phyloP scores from a whole-genome alignment of 1,140 invertebrate genomes.

The Drosophila kepulauana region DNA sequence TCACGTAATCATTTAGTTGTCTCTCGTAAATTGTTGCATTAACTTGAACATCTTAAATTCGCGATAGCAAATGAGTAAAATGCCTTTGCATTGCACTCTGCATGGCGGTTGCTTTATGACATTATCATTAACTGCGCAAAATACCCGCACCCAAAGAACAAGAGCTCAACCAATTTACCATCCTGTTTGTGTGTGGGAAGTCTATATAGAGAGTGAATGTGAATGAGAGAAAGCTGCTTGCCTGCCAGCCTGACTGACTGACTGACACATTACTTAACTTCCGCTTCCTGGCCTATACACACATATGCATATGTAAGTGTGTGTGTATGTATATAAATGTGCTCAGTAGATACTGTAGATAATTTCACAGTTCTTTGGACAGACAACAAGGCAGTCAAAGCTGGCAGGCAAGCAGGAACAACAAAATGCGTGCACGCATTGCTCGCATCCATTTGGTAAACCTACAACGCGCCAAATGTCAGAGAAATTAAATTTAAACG shows the following conservation, averaged over 20 bases:
- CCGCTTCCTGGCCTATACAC: conserved; percentile 71
- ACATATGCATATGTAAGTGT: conserved; percentile 10
- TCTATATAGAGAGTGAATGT: conserved; percentile 14
- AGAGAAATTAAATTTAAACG: conserved; percentile 83
- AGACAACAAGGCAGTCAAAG: conserved; percentile 31
- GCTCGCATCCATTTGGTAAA: conserved; percentile 76
- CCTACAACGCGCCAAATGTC: conserved; percentile 78
- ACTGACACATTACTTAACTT: conserved; percentile 83
- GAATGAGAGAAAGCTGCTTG: not conserved
- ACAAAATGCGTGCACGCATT: conserved; percentile 69
- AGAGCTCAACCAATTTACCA: conserved; percentile 30
- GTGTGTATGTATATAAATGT: not conserved
- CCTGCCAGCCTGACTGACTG: conserved; percentile 54
- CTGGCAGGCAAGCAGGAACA: not conserved
- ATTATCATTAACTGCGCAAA: conserved; percentile 48
- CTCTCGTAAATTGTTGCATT: conserved; percentile 2
- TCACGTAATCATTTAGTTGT: not conserved
- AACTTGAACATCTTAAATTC: conserved; percentile 34
- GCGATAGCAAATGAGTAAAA: conserved; percentile 35
- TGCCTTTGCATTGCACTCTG: conserved; percentile 38
- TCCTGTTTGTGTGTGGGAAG: conserved; percentile 12
- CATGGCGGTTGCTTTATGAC: conserved; percentile 37
- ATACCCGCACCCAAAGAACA: conserved; percentile 20
- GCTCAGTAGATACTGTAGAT: conserved; percentile 62
- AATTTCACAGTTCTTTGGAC: conserved; percentile 80